Base-by-base conservation (phyloP, 2,113 vertebrate genomes). In the Ardeotis arabs region DNA sequence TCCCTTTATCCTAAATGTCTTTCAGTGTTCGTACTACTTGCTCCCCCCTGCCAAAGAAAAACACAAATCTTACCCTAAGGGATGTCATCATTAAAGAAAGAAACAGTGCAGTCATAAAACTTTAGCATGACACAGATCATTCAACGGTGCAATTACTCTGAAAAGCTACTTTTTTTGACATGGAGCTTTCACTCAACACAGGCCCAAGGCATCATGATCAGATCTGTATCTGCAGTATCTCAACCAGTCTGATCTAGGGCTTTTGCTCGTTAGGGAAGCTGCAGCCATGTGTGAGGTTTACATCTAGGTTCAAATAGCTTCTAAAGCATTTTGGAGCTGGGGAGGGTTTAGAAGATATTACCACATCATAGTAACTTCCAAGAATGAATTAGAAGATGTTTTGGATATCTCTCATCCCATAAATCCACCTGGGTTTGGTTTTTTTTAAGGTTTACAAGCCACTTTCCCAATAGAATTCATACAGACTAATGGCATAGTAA, bases 91-190 rank as follows among this genome's bases (percentile, higher is more conserved):
- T 91, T 87, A 92, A 84, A 84, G 76, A 89, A 90, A 95, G 76
- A 68, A 90, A 44, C 12, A 62, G 17, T 6, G 58, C 62, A 95
- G 39, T 66, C 77, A 31, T 62, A 91, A 66, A 96, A 58, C 58
- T 89, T 78, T 50, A 79, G 59, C 64, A 82, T 72, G 92, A 87
- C 70, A 96, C 28, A 84, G 21, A 95, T 79, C 86, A 91, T 89
- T 93, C 95, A 95, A 84, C 9, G 8, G 85, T 84, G 86, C 89
- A 91, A 92, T 94, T 95, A 92, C 84, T 95, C 66, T 83, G 84
- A 87, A 90, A 91, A 95, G 62, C 84, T 50, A 83, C 89, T 94
- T 89, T 68, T 95, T 95, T 66, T 76, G 25, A 90, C 79, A 79
- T 37, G 27, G 72, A 93, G 74, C 74, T 92, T 95, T 93, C 84